Evolutionary conservation across 2,113 vertebrate genomes (phyloP).

Genomic region (Etheostoma cragini): DNA sequence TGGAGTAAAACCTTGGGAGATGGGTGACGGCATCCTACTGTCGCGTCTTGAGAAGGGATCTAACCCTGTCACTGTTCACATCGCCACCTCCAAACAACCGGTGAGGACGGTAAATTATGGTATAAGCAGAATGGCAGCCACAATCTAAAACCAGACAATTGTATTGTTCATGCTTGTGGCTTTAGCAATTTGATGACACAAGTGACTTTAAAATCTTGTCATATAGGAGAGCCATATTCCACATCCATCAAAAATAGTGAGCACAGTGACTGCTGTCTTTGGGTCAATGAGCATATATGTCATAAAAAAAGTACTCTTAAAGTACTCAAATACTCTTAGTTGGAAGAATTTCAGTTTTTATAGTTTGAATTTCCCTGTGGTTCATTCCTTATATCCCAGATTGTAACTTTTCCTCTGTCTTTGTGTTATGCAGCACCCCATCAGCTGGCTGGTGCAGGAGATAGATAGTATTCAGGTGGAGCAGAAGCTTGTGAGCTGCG

Average conservation of each 20-base stretch:
- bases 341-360: neutral
- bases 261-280: neutral
- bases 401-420: neutral
- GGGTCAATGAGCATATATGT: neutral
- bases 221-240: neutral
- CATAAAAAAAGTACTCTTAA: neutral
- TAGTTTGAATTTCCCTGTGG: neutral
- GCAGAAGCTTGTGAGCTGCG: constrained; percentile 88
- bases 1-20: constrained; percentile 76
- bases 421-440: constrained; percentile 74
- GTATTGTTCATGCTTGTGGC: neutral
- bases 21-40: constrained; percentile 86
- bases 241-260: neutral
- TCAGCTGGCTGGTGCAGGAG: constrained; percentile 84
- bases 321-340: neutral
- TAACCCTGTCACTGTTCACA: constrained; percentile 85
- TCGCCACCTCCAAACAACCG: constrained; percentile 82
- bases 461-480: constrained; percentile 88
- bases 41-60: constrained; percentile 85
- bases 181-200: neutral
- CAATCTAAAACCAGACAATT: neutral
- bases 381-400: neutral
- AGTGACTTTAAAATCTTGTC: neutral
- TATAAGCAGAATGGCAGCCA: neutral
- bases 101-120: constrained; percentile 72